Evolutionary conservation across 2,113 vertebrate genomes (phyloP).

Genomic region (Chaenogobius annularis): DNA sequence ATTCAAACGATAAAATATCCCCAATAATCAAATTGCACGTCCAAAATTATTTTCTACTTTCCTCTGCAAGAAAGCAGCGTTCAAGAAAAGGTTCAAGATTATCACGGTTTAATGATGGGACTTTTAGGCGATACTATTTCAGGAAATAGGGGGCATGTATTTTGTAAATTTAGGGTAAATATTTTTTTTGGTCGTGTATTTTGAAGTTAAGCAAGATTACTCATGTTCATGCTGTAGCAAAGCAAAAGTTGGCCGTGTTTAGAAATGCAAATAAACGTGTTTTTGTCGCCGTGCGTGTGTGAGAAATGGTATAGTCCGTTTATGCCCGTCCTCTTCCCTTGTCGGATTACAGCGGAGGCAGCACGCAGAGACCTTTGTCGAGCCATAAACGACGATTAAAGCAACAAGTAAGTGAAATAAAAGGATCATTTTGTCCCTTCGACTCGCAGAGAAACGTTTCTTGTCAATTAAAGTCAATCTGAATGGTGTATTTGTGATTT

Average conservation of each 20-base stretch:
- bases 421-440: neutral
- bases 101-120: slow-evolving; percentile 38
- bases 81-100: too few species aligned
- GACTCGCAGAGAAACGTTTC: rapidly evolving
- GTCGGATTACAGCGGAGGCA: slow-evolving; percentile 58
- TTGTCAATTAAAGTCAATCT: neutral
- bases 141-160: neutral
- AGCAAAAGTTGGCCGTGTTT: neutral
- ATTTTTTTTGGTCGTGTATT: neutral
- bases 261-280: neutral
- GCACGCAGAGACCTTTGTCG: slow-evolving; percentile 11
- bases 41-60: too few species aligned
- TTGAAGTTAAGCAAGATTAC: neutral
- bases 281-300: neutral
- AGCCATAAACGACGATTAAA: slow-evolving; percentile 57
- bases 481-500: neutral
- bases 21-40: too few species aligned
- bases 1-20: too few species aligned
- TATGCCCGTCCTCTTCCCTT: slow-evolving; percentile 48
- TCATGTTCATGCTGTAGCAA: neutral
- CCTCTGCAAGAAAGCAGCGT: too few species aligned
- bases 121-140: slow-evolving; percentile 53
- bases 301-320: slow-evolving; percentile 18
- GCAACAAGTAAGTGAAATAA: slow-evolving; percentile 52
- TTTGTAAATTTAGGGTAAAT: rapidly evolving